Percentiles rank a stretch among this genome's conserved stretches.
Evolutionary conservation across 2,113 vertebrate species (phyloP).

Genomic region (Entelurus aequoreus): DNA sequence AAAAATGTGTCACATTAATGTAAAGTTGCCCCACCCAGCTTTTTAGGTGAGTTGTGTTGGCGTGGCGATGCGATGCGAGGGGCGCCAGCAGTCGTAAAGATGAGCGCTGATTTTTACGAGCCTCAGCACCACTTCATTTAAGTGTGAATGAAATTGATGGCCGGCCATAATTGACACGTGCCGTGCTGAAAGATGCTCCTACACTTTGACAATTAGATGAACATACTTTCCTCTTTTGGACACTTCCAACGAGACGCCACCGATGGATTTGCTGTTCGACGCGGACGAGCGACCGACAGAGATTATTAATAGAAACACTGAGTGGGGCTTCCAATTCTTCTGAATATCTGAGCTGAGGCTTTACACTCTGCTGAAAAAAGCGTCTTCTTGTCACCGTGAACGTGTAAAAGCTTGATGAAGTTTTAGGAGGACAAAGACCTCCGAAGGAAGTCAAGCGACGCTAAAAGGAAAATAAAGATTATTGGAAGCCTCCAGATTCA

Average conservation of each 20-base stretch:
- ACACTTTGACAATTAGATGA: slow-evolving; percentile 22
- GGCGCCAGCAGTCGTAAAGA: slow-evolving; percentile 48
- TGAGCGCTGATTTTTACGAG: slow-evolving; percentile 70
- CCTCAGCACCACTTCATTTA: slow-evolving; percentile 68
- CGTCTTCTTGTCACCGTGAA: too few relatives aligned
- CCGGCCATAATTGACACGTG: slow-evolving; percentile 64
- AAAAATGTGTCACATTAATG: not conserved
- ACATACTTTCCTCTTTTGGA: slow-evolving; percentile 26
- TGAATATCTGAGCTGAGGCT: too few relatives aligned
- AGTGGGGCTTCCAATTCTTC: slow-evolving; percentile 2
- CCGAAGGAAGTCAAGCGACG: too few relatives aligned
- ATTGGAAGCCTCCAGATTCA: too few relatives aligned
- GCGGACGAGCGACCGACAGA: slow-evolving; percentile 7
- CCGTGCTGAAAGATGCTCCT: slow-evolving; percentile 45
- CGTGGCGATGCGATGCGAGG: not conserved
- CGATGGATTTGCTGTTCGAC: slow-evolving; percentile 24
- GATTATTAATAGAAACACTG: slow-evolving; percentile 3
- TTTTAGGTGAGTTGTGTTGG: not conserved
- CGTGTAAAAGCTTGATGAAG: too few relatives aligned
- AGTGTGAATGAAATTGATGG: slow-evolving; percentile 72
- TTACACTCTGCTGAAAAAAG: too few relatives aligned
- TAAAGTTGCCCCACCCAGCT: not conserved
- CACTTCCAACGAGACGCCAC: not conserved
- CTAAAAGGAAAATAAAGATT: too few relatives aligned
- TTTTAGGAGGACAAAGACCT: too few relatives aligned